Evolutionary conservation across 1,140 invertebrate species (phyloP).

Genomic region (Drosophila baimaii): DNA sequence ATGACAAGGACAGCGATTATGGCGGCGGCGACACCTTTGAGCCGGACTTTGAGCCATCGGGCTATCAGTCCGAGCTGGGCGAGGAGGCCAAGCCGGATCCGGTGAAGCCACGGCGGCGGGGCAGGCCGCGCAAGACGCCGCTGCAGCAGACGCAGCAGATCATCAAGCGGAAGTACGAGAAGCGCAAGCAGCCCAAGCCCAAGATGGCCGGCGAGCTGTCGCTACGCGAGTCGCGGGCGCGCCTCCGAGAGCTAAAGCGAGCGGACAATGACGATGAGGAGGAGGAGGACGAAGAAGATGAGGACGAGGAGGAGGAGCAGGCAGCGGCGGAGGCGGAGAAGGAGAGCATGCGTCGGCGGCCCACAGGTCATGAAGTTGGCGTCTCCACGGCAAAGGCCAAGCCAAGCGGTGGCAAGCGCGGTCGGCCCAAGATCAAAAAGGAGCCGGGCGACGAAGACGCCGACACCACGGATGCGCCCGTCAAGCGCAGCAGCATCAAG

Average conservation of each 20-base stretch:
- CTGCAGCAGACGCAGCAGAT: conserved; percentile 41
- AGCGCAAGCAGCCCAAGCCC: conserved; percentile 24
- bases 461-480: conserved; percentile 12
- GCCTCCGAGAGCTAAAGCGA: conserved; percentile 53
- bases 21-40: conserved; percentile 43
- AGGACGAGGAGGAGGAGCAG: not conserved
- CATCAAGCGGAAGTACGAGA: conserved; percentile 45
- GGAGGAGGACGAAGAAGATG: not conserved
- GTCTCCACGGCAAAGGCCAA: not conserved
- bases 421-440: conserved; percentile 49
- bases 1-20: conserved; percentile 21
- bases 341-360: not conserved
- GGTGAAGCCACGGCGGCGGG: conserved; percentile 17
- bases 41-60: conserved; percentile 18
- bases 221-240: conserved; percentile 50
- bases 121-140: conserved; percentile 34
- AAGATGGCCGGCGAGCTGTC: conserved; percentile 20
- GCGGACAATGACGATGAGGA: not conserved
- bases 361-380: not conserved
- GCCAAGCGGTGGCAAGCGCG: conserved; percentile 31
- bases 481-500: conserved; percentile 64
- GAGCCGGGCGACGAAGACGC: conserved; percentile 6
- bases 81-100: conserved; percentile 20
- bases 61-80: conserved; percentile 1
- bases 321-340: not conserved